phyloP scores from a whole-genome alignment of 2,113 vertebrate species.

The Seriola dumerili region DNA sequence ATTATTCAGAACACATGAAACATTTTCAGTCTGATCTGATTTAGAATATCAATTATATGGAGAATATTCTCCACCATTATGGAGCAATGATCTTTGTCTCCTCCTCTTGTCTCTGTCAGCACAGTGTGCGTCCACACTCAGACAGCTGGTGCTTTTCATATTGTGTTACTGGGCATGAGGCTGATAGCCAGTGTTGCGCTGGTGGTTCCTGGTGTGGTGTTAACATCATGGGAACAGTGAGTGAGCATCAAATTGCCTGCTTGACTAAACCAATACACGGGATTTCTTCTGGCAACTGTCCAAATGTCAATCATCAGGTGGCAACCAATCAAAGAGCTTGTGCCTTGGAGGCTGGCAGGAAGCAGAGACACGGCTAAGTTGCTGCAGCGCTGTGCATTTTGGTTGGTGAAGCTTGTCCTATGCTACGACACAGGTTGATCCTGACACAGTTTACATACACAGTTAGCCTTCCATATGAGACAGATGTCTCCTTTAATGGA shows the following conservation, averaged over 20 bases:
- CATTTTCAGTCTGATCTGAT: conserved; percentile 7
- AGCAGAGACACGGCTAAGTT: conserved; percentile 45
- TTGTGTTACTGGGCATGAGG: conserved; percentile 16
- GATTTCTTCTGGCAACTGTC: conserved; percentile 40
- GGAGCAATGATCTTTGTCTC: not conserved
- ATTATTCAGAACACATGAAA: not conserved
- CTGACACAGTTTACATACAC: not conserved
- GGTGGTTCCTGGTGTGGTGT: conserved; percentile 20
- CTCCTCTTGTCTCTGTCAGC: not conserved
- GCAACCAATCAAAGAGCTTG: conserved; percentile 34
- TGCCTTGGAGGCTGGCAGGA: conserved; percentile 58
- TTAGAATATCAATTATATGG: not conserved
- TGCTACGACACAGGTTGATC: not conserved
- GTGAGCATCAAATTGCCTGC: conserved; percentile 2
- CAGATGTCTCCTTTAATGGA: too few relatives aligned
- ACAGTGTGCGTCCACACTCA: conserved; percentile 3
- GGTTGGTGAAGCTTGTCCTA: conserved; percentile 11
- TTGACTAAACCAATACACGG: conserved; percentile 15
- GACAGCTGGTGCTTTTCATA: conserved; percentile 66
- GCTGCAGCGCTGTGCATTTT: not conserved
- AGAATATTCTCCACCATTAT: not conserved
- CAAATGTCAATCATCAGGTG: conserved; percentile 64
- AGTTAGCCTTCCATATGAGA: not conserved
- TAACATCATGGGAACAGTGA: conserved; percentile 42
- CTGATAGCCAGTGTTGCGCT: not conserved